Percentiles rank a stretch among this genome's conserved stretches.
These are phyloP conservation scores for Chamaetylas fuelleborni DNA, from an alignment of 2,113 vertebrate species.

Conservation along the genomic window DNA sequence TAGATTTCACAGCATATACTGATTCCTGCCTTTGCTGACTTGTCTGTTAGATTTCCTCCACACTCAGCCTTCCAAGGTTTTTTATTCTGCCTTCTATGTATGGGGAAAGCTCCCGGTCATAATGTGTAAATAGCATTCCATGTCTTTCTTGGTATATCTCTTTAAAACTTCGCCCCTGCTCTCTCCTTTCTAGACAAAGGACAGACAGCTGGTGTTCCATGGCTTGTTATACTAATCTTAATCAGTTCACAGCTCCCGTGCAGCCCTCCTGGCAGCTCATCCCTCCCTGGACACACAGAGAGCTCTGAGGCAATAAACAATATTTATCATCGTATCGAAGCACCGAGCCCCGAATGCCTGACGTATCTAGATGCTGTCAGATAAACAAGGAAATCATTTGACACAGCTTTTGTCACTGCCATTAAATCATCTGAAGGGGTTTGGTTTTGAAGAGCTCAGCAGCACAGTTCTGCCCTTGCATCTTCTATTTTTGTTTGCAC, in stretches of 20 bases:
- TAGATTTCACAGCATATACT: not conserved
- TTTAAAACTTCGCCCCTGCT: not conserved
- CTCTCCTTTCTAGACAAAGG: not conserved
- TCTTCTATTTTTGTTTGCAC: not conserved
- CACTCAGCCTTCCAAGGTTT: not conserved
- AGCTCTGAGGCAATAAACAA: not conserved
- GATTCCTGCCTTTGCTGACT: not conserved
- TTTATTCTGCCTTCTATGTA: not conserved
- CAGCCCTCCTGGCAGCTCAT: not conserved
- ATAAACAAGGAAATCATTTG: not conserved
- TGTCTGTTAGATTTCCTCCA: not conserved
- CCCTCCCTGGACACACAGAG: not conserved
- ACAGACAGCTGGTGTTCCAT: not conserved
- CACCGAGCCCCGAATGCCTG: not conserved
- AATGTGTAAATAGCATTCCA: not conserved
- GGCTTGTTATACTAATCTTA: not conserved
- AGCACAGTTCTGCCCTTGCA: not conserved
- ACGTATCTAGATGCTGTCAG: not conserved
- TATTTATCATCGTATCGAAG: not conserved
- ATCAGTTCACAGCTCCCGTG: not conserved
- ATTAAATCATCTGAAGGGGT: not conserved
- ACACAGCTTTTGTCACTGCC: not conserved
- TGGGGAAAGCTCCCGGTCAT: not conserved
- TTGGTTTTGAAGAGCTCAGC: not conserved
- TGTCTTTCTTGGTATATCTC: not conserved